Evolutionary conservation across 2,888 invertebrate species (phyloP), one percentile per base, ranked within the genome.

Genomic region (Agonopterix alstromeriana): DNA sequence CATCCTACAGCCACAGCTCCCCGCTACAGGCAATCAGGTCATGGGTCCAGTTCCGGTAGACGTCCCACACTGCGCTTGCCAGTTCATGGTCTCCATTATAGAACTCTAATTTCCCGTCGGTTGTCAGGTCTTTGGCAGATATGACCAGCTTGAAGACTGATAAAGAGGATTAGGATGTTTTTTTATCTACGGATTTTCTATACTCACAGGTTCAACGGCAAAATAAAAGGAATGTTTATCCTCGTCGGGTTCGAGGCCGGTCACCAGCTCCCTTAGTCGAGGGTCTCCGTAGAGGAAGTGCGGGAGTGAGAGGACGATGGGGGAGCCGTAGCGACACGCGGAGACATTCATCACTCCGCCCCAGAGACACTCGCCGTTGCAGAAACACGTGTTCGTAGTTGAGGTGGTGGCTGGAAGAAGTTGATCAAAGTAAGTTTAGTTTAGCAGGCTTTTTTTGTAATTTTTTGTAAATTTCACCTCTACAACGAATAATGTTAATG

Each of bases 271-370:
- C 9, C 85, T 57, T 53, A 94, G 93, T 53, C 77, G 86, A 0
- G 92, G 91, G 80, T 96, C 96, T 0, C 91, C 97, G 60, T 93
- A 90, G 66, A 93, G 90, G 77, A 95, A 97, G 81, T 97, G 96
- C 0, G 97, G 97, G 58, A 95, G 91, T 0, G 96, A 95, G 57
- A 95, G 91, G 70, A 95, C 95, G 0, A 94, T 93, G 0, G 97
- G 97, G 0, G 96, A 94, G 5, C 94, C 95, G 65, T 89, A 94
- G 47, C 95, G 91, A 60, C 95, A 96, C 0, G 93, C 84, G 0
- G 94, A 94, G n/a, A 95, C 91, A 77, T 95, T 95, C 76, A 95
- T 89, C 35, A 93, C 90, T 0, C 96, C 96, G 1, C 91, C 90
- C 53, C 94, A 94, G 10, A 90, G 86, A 69, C 95, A 95, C 49